Conservation (phyloP, 2,113 vertebrate genomes). For the Brachionichthys hirsutus region DNA sequence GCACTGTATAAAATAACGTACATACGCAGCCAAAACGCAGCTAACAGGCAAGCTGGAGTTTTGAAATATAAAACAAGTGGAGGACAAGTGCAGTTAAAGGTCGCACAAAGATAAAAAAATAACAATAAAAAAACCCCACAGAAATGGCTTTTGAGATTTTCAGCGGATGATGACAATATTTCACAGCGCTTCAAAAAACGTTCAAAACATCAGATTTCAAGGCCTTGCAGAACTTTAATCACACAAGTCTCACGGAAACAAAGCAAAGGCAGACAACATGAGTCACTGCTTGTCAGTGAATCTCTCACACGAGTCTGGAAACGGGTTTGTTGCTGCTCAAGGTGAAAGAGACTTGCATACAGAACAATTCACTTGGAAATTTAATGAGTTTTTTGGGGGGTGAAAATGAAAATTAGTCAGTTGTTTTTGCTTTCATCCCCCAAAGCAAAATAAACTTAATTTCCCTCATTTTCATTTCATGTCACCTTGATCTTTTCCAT, state of each 20-base stretch:
- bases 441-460: neutral
- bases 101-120: neutral
- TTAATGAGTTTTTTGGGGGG: conserved; percentile 11
- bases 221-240: conserved; percentile 39
- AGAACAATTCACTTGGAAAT: conserved; percentile 8
- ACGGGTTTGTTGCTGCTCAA: conserved; percentile 31
- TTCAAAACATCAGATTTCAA: conserved; percentile 44
- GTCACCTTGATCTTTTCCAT: conserved; percentile 7
- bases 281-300: conserved; percentile 45
- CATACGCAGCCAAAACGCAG: no score
- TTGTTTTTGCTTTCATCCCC: neutral
- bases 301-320: conserved; percentile 30
- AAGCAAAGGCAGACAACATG: conserved; percentile 52
- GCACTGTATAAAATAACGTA: neutral
- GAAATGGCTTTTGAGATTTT: conserved; percentile 6
- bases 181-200: conserved; percentile 10
- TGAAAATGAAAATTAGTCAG: conserved; percentile 11
- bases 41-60: neutral
- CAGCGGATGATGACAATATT: conserved; percentile 14
- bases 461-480: neutral
- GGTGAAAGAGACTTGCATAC: conserved; percentile 19
- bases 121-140: no score
- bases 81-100: neutral
- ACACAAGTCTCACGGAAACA: conserved; percentile 28
- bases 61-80: neutral